Evolutionary conservation across 2,797 vertebrate species (phyloP), one percentile per base, ranked within the genome.

Genomic region (Catharus ustulatus): DNA sequence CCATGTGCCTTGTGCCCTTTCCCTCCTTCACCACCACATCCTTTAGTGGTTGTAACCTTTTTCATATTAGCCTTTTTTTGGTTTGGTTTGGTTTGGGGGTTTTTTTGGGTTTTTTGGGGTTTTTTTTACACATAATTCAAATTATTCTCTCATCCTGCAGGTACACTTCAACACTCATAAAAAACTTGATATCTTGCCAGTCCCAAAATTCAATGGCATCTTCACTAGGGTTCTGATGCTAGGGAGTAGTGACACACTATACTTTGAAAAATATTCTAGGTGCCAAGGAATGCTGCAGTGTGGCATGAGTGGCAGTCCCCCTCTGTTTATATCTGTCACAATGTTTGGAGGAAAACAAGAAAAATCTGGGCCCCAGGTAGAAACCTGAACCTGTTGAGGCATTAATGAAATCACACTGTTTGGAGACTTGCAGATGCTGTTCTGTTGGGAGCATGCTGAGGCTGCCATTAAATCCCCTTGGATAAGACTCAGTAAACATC

Each of bases 401-500:
- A 79, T 79, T 79, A 79, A 79, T 68, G 59, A 68, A 84, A 61
- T 54, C 45, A 82, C 5, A 4, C 45, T 0, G 1, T 89, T 89
- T 63, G 82, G 61, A 93, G 71, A 61, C 19, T 84, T 27, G 6
- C 79, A 90, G 57, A 82, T 46, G 64, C 72, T 18, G 3, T 75
- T 93, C 48, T 48, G 42, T 26, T 52, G 71, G 61, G 75, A 81
- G 36, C 12, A 5, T 3, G 6, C 66, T 2, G 49, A 82, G 81
- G 67, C 90, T 90, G 72, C 52, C 72, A 46, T 85, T 91, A 94
- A 96, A 88, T 64, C 34, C 23, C 62, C 89, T 82, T 89, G 71
- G 63, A 76, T 88, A 90, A 94, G 75, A 91, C 21, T 71, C 79
- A 32, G 90, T 61, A 83, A 96, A 94, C 76, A 92, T 87, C 89